Conservation (phyloP, 2,888 invertebrate genomes). For the Ecdyonurus torrentis region DNA sequence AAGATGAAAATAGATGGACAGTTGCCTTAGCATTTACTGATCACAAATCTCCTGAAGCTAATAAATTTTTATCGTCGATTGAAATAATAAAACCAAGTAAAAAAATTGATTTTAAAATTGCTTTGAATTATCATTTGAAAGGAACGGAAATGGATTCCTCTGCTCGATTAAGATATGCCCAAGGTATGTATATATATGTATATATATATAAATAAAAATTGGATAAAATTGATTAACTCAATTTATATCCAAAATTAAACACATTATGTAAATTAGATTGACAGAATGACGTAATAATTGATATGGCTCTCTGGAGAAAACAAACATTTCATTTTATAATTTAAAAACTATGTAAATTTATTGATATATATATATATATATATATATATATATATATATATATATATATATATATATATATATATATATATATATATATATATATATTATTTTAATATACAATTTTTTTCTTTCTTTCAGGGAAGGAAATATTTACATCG, state of each 20-base stretch:
- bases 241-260: not conserved
- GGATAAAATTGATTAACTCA: not conserved
- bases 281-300: not conserved
- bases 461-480: no score
- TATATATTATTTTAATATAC: no score
- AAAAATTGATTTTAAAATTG: constrained; percentile 44
- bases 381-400: no score
- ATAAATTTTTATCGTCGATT: constrained; percentile 42
- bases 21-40: constrained; percentile 40
- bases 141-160: constrained; percentile 36
- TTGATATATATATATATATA: not conserved
- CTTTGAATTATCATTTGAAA: constrained; percentile 32
- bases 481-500: constrained; percentile 37
- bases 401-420: no score
- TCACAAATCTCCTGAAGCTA: constrained; percentile 40
- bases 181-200: constrained; percentile 23
- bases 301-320: not conserved
- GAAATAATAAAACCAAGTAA: constrained; percentile 45
- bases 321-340: not conserved
- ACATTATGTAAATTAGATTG: not conserved
- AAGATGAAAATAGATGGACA: constrained; percentile 39
- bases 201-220: constrained; percentile 2
- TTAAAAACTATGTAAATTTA: constrained; percentile 3
- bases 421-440: not conserved
- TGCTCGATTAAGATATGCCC: constrained; percentile 35